These are phyloP conservation scores for Heteronetta atricapilla DNA, from an alignment of 2,113 vertebrate genomes.

Conservation along the genomic window DNA sequence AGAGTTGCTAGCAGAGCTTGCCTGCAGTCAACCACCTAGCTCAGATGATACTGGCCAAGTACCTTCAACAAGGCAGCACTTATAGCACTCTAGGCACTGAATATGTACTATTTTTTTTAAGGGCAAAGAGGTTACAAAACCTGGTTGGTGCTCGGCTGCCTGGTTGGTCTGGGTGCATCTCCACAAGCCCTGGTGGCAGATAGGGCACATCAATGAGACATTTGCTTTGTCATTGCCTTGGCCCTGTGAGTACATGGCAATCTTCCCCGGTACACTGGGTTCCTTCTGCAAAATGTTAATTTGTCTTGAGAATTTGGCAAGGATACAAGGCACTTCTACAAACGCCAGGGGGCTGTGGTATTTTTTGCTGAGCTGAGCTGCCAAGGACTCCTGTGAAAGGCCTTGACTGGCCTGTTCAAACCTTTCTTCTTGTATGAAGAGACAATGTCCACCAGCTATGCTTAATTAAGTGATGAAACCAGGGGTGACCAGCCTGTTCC, in stretches of 20 bases:
- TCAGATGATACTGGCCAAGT: background rate
- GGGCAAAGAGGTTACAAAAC: background rate
- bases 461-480: too few relatives aligned
- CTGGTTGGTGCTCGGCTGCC: rapidly evolving
- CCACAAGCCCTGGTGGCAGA: too few relatives aligned
- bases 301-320: background rate
- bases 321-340: background rate
- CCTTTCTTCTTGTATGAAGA: background rate
- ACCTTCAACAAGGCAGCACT: background rate
- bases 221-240: background rate
- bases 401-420: background rate
- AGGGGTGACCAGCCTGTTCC: too few relatives aligned
- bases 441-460: background rate
- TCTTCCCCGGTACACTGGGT: rapidly evolving
- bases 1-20: background rate
- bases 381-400: background rate
- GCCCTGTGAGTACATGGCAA: rapidly evolving
- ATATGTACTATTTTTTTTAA: background rate
- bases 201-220: rapidly evolving
- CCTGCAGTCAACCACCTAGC: background rate
- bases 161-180: rapidly evolving
- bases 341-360: rapidly evolving
- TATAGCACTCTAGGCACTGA: rapidly evolving
- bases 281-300: rapidly evolving
- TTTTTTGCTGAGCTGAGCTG: background rate